Evolutionary conservation across 2,888 invertebrate genomes (phyloP).

Genomic region (Chalcosyrphus nemorum): DNA sequence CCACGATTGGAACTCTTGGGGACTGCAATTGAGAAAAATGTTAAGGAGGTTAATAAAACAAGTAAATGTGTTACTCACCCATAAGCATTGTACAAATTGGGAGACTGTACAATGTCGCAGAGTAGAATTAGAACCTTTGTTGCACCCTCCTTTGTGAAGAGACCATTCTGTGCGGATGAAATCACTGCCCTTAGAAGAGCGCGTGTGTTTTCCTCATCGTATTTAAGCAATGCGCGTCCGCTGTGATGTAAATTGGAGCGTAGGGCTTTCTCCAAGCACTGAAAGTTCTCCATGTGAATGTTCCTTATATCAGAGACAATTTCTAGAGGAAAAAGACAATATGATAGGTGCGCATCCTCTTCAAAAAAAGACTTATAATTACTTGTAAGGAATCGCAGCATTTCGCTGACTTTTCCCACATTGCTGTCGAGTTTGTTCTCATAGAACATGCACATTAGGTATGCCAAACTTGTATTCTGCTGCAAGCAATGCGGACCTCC

Average conservation of each 20-base stretch:
- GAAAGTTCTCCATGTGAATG: conserved; percentile 73
- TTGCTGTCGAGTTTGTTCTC: conserved; percentile 66
- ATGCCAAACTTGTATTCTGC: conserved; percentile 84
- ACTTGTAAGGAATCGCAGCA: conserved; percentile 68
- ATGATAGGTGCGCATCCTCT: background rate
- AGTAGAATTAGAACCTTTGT: conserved; percentile 82
- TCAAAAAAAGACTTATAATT: background rate
- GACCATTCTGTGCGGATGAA: conserved; percentile 74
- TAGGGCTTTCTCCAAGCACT: conserved; percentile 76
- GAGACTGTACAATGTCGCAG: conserved; percentile 82
- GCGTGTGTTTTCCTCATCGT: conserved; percentile 75
- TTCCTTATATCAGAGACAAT: conserved; percentile 60
- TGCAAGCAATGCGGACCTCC: conserved; percentile 82
- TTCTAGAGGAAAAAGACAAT: conserved; percentile 22
- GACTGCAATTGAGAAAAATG: conserved; percentile 75
- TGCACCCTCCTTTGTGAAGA: conserved; percentile 77
- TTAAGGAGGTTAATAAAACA: background rate
- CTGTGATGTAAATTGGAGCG: conserved; percentile 76
- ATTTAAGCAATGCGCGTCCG: conserved; percentile 74
- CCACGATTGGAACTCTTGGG: conserved; percentile 82
- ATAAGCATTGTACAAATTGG: conserved; percentile 79
- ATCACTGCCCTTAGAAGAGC: conserved; percentile 77
- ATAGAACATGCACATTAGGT: conserved; percentile 83
- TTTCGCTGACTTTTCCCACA: conserved; percentile 43
- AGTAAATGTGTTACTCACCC: conserved; percentile 74